These are phyloP conservation scores for Podargus strigoides DNA, from an alignment of 2,797 vertebrate species.

Conservation along the genomic window DNA sequence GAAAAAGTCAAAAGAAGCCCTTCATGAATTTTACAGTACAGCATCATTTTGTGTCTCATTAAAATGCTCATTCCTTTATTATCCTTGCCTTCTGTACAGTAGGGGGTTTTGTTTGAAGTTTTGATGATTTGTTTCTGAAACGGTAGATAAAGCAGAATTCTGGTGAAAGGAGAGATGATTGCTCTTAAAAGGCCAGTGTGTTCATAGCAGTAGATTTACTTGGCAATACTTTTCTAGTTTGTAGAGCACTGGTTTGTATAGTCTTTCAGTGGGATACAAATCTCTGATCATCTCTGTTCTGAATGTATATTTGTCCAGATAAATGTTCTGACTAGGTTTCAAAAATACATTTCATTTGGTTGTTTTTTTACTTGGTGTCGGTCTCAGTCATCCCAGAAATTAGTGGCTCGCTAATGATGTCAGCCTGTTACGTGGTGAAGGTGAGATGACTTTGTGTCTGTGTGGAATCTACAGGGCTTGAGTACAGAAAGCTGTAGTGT, in stretches of 20 bases:
- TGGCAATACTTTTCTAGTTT: background rate
- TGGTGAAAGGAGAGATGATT: background rate
- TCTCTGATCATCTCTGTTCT: background rate
- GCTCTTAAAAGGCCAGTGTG: background rate
- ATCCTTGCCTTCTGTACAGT: background rate
- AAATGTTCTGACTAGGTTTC: background rate
- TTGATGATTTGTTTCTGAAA: background rate
- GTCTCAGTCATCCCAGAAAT: background rate
- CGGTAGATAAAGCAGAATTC: background rate
- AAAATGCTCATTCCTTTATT: background rate
- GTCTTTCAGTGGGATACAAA: background rate
- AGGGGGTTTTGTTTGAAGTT: background rate
- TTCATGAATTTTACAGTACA: background rate
- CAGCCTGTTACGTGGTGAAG: background rate
- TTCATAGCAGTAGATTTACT: background rate
- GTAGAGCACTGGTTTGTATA: background rate
- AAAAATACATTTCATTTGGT: background rate
- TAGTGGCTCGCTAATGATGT: background rate
- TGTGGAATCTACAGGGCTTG: background rate
- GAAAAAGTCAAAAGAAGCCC: background rate
- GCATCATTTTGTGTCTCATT: background rate
- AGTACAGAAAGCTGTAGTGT: background rate
- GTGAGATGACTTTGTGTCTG: background rate
- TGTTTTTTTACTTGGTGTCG: background rate
- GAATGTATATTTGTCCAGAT: background rate